These are phyloP conservation scores for Brenthis daphne DNA, from an alignment of 2,888 invertebrate species.

Conservation along the genomic window DNA sequence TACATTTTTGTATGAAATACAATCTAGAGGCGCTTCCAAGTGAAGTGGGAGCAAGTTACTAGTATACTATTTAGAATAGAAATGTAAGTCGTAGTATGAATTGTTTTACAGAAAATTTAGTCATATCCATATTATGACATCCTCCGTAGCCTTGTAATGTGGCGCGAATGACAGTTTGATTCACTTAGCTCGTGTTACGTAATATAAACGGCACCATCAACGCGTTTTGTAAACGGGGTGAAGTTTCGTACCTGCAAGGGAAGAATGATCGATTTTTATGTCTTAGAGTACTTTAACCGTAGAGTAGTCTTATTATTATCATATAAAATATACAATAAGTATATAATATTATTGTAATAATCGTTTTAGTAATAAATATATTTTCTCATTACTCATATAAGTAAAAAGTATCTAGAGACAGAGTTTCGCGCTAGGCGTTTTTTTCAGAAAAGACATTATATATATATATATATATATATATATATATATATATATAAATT, in stretches of 20 bases:
- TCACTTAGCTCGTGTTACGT: conserved; percentile 79
- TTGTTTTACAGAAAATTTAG: background rate
- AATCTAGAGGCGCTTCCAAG: too few species aligned
- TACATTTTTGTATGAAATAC: too few species aligned
- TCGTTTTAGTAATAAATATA: too few species aligned
- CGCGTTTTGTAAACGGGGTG: conserved; percentile 46
- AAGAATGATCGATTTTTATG: conserved; percentile 17
- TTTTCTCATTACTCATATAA: too few species aligned
- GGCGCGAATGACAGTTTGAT: conserved; percentile 81
- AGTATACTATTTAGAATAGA: too few species aligned
- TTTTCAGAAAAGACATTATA: too few species aligned
- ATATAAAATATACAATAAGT: background rate
- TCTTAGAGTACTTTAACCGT: background rate
- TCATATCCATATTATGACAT: conserved; percentile 49
- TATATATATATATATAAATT: too few species aligned
- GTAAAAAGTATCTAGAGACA: too few species aligned
- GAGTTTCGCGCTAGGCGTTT: too few species aligned
- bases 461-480: too few species aligned
- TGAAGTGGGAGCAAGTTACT: too few species aligned
- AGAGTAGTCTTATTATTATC: background rate
- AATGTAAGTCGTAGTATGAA: background rate
- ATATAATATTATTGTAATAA: background rate
- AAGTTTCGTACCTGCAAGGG: conserved; percentile 34
- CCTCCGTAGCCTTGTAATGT: conserved; percentile 58
- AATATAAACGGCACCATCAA: conserved; percentile 73